phyloP scores from a whole-genome alignment of 2,888 invertebrate species.

The Desoria tigrina region DNA sequence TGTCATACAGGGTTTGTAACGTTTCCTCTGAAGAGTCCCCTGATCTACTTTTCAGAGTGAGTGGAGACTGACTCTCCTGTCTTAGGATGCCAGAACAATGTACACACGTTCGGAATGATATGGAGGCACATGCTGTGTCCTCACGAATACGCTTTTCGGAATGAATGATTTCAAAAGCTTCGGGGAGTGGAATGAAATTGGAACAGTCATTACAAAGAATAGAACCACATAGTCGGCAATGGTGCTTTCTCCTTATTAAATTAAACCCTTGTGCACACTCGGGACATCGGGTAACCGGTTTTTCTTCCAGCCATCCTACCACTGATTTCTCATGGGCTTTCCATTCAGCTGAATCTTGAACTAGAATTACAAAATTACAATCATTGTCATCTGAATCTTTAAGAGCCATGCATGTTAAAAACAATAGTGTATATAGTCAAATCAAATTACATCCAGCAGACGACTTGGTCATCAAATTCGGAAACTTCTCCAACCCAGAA shows the following conservation, averaged over 20 bases:
- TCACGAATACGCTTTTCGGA: constrained; percentile 33
- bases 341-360: constrained; percentile 40
- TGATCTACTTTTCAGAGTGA: constrained; percentile 24
- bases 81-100: constrained; percentile 24
- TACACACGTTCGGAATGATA: constrained; percentile 42
- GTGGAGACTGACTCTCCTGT: constrained; percentile 23
- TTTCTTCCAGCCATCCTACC: constrained; percentile 93
- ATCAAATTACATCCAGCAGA: constrained; percentile 32
- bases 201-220: constrained; percentile 92
- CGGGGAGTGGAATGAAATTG: constrained; percentile 67
- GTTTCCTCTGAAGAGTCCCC: constrained; percentile 31
- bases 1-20: constrained; percentile 67
- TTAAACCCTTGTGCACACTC: constrained; percentile 87
- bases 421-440: background rate
- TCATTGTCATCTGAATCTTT: constrained; percentile 9
- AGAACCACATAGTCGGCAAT: constrained; percentile 91
- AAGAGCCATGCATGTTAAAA: background rate
- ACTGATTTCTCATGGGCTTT: constrained; percentile 66
- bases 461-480: constrained; percentile 30
- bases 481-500: constrained; percentile 36
- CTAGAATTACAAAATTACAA: constrained; percentile 8
- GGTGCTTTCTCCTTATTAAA: constrained; percentile 86
- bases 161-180: constrained; percentile 33
- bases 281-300: constrained; percentile 84
- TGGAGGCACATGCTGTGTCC: constrained; percentile 26